Base-by-base conservation (phyloP, 2,113 vertebrate genomes). In the Tylochromis polylepis region DNA sequence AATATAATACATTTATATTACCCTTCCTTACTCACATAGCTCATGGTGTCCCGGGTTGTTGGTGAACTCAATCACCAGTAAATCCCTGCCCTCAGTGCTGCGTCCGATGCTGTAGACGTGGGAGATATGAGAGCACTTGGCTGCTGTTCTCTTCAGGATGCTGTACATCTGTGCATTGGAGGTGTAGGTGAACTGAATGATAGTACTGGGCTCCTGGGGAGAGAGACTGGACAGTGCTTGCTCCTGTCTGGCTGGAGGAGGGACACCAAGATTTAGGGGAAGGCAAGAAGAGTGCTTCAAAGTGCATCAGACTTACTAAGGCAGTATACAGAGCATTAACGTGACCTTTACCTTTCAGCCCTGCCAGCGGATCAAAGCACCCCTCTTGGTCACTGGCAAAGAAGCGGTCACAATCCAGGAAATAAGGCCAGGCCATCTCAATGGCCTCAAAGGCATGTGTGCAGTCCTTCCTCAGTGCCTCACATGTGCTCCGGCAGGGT, bases 401-500 rank as follows among this genome's bases (percentile, higher is more conserved):
- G 93, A 99, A 99, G 57, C 95, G 97, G 60, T 97, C 95, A 0
- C 99, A 99, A 91, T 99, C 98, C 8, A 99, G 94, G 91, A 99
- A 99, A 92, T 99, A 99, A 38, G 99, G 99, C 99, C 99, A 99
- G 85, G 98, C 98, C 99, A 99, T 99, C 55, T 97, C 95, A 31
- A 99, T 99, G 38, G 96, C 94, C 8, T 99, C 97, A 14, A 99
- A 99, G 51, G 98, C 97, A 0, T 97, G 97, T n/a, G 84, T 86
- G 20, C 99, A 99, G 89, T 93, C 96, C 81, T 94, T 97, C 41
- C 93, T 97, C 81, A 99, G 91, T 1, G 85, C 94, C 87, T 98
- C 97, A 22, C 99, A 99, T 3, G 97, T 89, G 0, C 93, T 97
- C 59, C 97, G 96, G 93, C 99, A 99, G 2, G 99, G 98, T 86